Evolutionary conservation across 2,888 invertebrate genomes (phyloP).

Genomic region (Drosophila paranaensis): DNA sequence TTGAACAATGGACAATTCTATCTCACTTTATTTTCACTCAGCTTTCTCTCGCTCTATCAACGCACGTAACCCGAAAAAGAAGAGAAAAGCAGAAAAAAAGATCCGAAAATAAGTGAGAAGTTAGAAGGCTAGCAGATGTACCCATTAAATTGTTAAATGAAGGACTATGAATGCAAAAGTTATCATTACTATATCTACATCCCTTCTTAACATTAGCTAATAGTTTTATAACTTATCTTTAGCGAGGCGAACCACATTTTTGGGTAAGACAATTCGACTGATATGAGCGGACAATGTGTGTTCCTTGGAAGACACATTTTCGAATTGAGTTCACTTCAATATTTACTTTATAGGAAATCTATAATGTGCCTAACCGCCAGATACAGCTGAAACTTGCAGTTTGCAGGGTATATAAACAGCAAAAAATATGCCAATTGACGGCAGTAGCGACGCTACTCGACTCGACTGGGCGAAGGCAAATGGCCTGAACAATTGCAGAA

Average conservation of each 20-base stretch:
- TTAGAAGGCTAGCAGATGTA: background rate
- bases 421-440: conserved; percentile 7
- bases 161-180: too few species aligned
- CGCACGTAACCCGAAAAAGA: conserved; percentile 8
- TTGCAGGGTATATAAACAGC: background rate
- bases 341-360: too few species aligned
- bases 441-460: conserved; percentile 1
- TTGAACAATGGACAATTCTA: conserved; percentile 58
- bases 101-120: conserved; percentile 13
- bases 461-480: conserved; percentile 2
- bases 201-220: too few species aligned
- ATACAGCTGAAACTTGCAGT: background rate
- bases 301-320: too few species aligned
- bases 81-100: conserved; percentile 1
- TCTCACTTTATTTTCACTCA: conserved; percentile 47
- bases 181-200: too few species aligned
- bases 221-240: too few species aligned
- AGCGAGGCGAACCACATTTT: too few species aligned
- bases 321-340: too few species aligned
- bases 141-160: background rate
- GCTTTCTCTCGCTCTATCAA: conserved; percentile 24
- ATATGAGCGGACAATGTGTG: too few species aligned
- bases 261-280: too few species aligned
- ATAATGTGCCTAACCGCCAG: background rate
- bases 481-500: background rate